Percentiles rank a stretch among this genome's conserved stretches.
phyloP scores from a whole-genome alignment of 2,113 vertebrate species.

The Pollimyrus isidori region DNA sequence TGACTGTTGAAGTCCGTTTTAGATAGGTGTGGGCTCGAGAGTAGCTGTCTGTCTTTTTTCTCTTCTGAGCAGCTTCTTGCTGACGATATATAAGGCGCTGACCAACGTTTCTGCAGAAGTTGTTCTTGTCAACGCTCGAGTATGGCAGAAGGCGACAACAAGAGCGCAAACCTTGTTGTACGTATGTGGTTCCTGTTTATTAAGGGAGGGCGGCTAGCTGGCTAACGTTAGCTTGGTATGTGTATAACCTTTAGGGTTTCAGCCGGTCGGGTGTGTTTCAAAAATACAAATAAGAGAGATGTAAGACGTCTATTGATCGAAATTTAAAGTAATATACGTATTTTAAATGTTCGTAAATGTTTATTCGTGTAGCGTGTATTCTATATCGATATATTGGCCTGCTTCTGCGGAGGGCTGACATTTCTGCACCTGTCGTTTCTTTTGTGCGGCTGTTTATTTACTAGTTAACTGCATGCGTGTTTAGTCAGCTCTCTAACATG shows the following conservation, averaged over 20 bases:
- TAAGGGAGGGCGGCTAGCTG: not conserved
- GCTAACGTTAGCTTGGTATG: not conserved
- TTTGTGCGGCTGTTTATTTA: not conserved
- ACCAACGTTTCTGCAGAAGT: not conserved
- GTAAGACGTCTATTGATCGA: not conserved
- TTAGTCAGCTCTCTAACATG: not conserved
- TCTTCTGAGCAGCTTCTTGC: not conserved
- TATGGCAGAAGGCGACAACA: slow-evolving; percentile 66
- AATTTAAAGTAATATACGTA: not conserved
- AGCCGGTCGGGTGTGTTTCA: not conserved
- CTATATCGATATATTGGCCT: not conserved
- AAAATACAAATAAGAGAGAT: not conserved
- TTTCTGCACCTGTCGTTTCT: not conserved
- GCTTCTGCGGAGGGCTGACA: not conserved
- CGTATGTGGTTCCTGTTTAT: slow-evolving; percentile 28
- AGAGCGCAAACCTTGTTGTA: slow-evolving; percentile 59
- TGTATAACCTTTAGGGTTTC: not conserved
- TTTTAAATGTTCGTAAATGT: not conserved
- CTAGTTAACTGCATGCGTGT: not conserved
- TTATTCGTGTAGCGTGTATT: not conserved
- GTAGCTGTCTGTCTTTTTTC: not conserved
- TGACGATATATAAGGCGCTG: slow-evolving; percentile 17
- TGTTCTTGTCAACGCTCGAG: not conserved
- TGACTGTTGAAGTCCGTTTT: not conserved
- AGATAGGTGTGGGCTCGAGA: not conserved